phyloP scores from a whole-genome alignment of 1,140 invertebrate species.

The Anastatus disparis region DNA sequence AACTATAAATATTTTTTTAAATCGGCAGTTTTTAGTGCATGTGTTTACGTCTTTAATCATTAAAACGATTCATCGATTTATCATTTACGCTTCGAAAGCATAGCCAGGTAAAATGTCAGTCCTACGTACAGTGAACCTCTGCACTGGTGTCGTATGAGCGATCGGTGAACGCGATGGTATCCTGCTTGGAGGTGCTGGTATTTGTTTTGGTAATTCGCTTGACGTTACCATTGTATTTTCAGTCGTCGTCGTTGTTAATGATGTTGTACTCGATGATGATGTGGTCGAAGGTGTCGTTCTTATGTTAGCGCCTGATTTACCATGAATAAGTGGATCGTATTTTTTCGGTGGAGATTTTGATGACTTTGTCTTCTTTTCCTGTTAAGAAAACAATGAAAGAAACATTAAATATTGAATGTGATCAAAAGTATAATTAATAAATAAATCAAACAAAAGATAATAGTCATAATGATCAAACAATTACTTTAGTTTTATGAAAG shows the following conservation, averaged over 20 bases:
- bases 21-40: no score
- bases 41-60: no score
- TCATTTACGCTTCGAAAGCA: conserved; percentile 43
- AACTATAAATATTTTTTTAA: no score
- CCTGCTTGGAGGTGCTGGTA: conserved; percentile 61
- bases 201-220: conserved; percentile 65
- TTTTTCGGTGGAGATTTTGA: conserved; percentile 44
- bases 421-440: no score
- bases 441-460: no score
- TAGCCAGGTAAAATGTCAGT: conserved; percentile 53
- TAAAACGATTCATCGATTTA: no score
- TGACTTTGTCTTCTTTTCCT: conserved; percentile 37
- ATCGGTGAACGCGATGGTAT: conserved; percentile 44
- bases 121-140: conserved; percentile 51
- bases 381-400: not conserved
- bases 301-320: not conserved
- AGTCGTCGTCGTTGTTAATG: conserved; percentile 46
- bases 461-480: no score
- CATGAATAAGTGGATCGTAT: conserved; percentile 26
- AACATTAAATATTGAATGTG: no score
- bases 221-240: conserved; percentile 60
- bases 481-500: no score
- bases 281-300: not conserved
- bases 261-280: conserved; percentile 2
- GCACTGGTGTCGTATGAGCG: conserved; percentile 58